Base-by-base conservation (phyloP, 2,888 invertebrate species). In the Iselma pallidipennis region DNA sequence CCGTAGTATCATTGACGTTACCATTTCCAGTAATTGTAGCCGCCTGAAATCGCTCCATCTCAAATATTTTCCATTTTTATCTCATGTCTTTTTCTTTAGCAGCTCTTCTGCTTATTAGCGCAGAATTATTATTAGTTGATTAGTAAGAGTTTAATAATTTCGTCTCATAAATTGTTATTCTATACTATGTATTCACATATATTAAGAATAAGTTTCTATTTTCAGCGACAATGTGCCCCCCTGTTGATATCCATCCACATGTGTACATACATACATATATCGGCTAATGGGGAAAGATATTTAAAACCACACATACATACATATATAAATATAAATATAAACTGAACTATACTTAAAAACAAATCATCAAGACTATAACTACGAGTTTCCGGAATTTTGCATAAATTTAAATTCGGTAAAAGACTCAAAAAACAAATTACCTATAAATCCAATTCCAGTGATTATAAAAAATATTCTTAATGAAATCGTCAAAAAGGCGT, bases 401-500 rank as follows among this genome's bases (percentile, higher is more conserved):
- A 12, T 3, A 45, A 45, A 45, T 21, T 45, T 21, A 5, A 33
- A n/a, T n/a, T 37, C n/a, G n/a, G n/a, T 16, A 6, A 37, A 37
- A 37, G 1, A 7, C 23, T n/a, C 1, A 12, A 45, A 45, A 23
- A 45, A 4, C 1, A 19, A 23, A 5, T 45, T 45, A 45, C 45
- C 45, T 45, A 45, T 45, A 23, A 23, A 45, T 45, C 23, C 45
- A 23, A 45, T 45, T 14, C 55, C 55, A 33, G 49, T 19, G 25
- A 60, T 50, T 9, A 31, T 21, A 7, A 55, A 49, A 33, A 60
- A 60, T 10, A 55, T n/a, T 7, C 16, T 33, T 26, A 25, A n/a
- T 19, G 54, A 21, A n/a, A 60, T 56, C 10, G 57, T 10, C 12
- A 57, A n/a, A 48, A 57, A 57, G 7, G 16, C 16, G 19, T 52